phyloP scores from a whole-genome alignment of 2,888 invertebrate genomes.

The Cosmia trapezina region DNA sequence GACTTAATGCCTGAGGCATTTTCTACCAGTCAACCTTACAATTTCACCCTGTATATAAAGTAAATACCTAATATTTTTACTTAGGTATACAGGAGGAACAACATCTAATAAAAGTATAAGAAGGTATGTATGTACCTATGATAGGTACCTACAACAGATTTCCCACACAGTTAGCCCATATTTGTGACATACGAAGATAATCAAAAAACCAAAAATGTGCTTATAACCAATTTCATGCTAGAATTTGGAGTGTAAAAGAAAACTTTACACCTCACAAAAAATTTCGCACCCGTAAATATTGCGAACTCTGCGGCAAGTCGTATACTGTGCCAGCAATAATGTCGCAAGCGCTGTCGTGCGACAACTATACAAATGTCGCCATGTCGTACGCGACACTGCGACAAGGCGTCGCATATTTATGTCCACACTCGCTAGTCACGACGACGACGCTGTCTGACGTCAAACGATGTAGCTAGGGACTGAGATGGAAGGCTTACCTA shows the following conservation, averaged over 20 bases:
- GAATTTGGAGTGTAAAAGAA: not conserved
- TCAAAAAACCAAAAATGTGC: not conserved
- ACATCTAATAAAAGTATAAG: no score
- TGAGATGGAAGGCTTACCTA: not conserved
- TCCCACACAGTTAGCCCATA: not conserved
- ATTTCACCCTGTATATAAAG: no score
- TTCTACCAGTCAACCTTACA: no score
- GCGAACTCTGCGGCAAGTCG: not conserved
- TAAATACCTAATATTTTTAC: no score
- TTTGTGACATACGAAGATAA: not conserved
- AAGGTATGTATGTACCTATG: no score
- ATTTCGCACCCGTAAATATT: constrained; percentile 21
- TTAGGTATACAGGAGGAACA: no score
- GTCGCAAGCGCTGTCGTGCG: constrained; percentile 41
- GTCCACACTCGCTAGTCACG: constrained; percentile 39
- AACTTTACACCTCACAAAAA: not conserved
- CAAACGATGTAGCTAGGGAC: not conserved
- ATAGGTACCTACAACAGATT: not conserved
- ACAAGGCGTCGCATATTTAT: constrained; percentile 45
- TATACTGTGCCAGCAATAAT: constrained; percentile 43
- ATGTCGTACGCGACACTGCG: constrained; percentile 44
- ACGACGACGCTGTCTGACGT: constrained; percentile 23
- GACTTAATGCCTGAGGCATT: no score
- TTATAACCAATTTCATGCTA: not conserved
- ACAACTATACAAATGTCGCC: constrained; percentile 50